These are phyloP conservation scores for Caprella mutica DNA, from an alignment of 2,888 invertebrate genomes.

Conservation along the genomic window DNA sequence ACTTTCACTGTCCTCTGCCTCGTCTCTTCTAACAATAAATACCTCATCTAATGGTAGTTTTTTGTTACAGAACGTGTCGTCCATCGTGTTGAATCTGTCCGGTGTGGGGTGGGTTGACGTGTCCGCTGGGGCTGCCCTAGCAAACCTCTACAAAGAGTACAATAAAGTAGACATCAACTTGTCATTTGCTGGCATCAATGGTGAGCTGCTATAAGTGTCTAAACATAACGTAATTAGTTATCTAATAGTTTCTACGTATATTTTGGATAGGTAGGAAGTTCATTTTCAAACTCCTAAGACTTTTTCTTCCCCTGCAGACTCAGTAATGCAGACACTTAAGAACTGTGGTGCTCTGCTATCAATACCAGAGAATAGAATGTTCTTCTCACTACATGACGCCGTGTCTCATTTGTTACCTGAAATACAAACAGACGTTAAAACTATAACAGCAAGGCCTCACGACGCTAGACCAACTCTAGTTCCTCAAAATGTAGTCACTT, in stretches of 20 bases:
- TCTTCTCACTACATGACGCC: constrained; percentile 3
- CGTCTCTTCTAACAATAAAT: too few species aligned
- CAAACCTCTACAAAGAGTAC: not conserved
- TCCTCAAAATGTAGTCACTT: too few species aligned
- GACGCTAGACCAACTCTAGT: too few species aligned
- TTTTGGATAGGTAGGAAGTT: too few species aligned
- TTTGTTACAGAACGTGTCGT: not conserved
- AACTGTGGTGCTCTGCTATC: not conserved
- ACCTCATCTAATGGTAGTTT: too few species aligned
- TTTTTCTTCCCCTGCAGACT: not conserved
- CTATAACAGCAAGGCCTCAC: too few species aligned
- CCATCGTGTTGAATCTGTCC: not conserved
- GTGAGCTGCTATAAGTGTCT: too few species aligned
- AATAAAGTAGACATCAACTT: constrained; percentile 1
- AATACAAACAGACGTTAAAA: too few species aligned
- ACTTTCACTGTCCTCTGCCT: too few species aligned
- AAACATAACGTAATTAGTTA: too few species aligned
- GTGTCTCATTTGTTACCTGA: too few species aligned
- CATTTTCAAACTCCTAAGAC: not conserved
- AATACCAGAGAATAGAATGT: not conserved
- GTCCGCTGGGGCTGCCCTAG: not conserved
- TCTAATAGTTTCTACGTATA: too few species aligned
- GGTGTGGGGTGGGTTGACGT: constrained; percentile 2
- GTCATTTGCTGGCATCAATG: not conserved
- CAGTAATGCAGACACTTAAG: not conserved